Evolutionary conservation across 2,797 vertebrate genomes (phyloP).

Genomic region (Cirrhinus mrigala): DNA sequence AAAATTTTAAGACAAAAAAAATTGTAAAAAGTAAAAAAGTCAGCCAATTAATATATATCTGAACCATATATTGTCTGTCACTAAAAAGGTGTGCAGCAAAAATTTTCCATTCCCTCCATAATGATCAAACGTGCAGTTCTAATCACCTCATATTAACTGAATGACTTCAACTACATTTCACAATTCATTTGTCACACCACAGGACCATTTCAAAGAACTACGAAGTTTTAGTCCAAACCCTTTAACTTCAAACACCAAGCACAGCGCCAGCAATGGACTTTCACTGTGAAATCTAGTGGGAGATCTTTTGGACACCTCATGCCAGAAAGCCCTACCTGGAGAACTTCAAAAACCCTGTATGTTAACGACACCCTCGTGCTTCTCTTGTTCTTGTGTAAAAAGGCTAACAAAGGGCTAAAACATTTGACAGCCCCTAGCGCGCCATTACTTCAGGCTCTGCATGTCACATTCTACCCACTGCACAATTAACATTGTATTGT

Average conservation of each 20-base stretch:
- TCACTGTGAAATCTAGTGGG: not conserved
- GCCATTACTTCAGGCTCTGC: slow-evolving; percentile 25
- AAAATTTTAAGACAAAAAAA: too few species aligned
- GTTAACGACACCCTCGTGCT: not conserved
- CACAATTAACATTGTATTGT: slow-evolving; percentile 75
- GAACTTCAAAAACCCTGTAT: not conserved
- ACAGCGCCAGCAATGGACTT: not conserved
- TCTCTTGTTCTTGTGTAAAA: slow-evolving; percentile 17
- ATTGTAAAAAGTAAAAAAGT: not conserved
- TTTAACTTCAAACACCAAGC: not conserved
- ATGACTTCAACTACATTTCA: not conserved
- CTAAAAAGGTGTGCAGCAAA: not conserved
- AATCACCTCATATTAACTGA: not conserved
- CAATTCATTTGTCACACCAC: not conserved
- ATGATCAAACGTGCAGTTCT: not conserved
- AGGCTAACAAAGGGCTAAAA: not conserved
- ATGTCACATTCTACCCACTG: not conserved
- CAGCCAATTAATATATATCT: not conserved
- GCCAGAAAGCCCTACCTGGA: slow-evolving; percentile 9
- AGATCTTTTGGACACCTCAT: slow-evolving; percentile 1
- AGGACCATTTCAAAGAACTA: not conserved
- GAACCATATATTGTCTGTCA: not conserved
- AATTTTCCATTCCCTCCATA: not conserved
- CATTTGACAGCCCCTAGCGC: slow-evolving; percentile 24
- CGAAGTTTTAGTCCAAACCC: not conserved